Evolutionary conservation across 1,140 invertebrate genomes (phyloP).

Genomic region (Aporrectodea caliginosa): DNA sequence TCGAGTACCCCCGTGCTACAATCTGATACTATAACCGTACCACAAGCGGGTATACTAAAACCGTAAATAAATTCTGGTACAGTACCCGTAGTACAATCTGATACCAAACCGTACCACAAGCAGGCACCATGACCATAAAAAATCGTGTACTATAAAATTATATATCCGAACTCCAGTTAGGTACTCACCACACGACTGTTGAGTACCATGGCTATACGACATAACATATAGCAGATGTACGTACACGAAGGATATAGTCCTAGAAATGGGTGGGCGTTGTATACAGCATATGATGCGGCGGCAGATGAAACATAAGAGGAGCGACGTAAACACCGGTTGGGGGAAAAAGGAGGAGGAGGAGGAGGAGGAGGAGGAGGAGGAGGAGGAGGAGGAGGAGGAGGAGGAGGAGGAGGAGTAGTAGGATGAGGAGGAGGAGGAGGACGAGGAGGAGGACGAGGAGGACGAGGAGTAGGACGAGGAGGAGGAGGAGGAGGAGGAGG

Average conservation of each 20-base stretch:
- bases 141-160: too few species aligned
- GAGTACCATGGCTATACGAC: not conserved
- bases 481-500: not conserved
- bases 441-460: not conserved
- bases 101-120: too few species aligned
- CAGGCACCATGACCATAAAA: too few species aligned
- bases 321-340: not conserved
- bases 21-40: too few species aligned
- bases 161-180: not conserved
- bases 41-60: too few species aligned
- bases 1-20: too few species aligned
- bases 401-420: not conserved
- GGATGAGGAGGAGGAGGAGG: not conserved
- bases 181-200: not conserved
- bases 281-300: not conserved
- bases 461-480: not conserved
- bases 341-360: not conserved
- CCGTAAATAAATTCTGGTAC: too few species aligned
- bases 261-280: not conserved
- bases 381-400: not conserved
- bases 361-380: not conserved
- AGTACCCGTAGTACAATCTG: too few species aligned
- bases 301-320: not conserved
- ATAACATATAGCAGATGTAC: not conserved
- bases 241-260: not conserved